These are phyloP conservation scores for Thunnus thynnus DNA, from an alignment of 2,113 vertebrate species.

Conservation along the genomic window DNA sequence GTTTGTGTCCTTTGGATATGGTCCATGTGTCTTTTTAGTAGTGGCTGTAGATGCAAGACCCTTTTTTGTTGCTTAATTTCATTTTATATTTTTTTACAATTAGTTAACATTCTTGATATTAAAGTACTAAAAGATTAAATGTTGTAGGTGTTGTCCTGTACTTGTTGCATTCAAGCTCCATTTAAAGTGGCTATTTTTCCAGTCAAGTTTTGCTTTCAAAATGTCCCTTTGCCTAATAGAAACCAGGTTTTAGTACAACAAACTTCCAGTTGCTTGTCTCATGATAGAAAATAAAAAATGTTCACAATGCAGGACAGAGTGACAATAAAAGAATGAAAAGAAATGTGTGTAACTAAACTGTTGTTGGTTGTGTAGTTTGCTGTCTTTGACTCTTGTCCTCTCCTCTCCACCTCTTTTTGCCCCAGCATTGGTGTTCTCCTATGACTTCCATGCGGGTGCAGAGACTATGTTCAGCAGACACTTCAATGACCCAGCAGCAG, in stretches of 20 bases:
- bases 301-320: neutral
- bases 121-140: too few relatives aligned
- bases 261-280: neutral
- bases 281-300: neutral
- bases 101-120: neutral
- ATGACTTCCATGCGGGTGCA: constrained; percentile 98
- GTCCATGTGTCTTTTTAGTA: neutral
- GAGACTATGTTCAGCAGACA: constrained; percentile 99
- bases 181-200: neutral
- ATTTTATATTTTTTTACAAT: neutral
- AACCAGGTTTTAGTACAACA: neutral
- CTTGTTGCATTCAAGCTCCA: neutral
- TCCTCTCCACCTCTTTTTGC: constrained; percentile 8
- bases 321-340: neutral
- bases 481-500: constrained; percentile 96
- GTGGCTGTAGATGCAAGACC: neutral
- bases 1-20: neutral
- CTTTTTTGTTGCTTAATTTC: too few relatives aligned
- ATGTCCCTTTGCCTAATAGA: neutral
- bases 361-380: neutral
- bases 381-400: neutral
- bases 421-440: constrained; percentile 97
- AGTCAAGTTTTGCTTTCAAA: neutral
- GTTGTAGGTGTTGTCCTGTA: too few relatives aligned
- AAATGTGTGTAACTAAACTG: neutral